Base-by-base conservation (phyloP, 2,888 invertebrate species). In the Punctoribates punctum region DNA sequence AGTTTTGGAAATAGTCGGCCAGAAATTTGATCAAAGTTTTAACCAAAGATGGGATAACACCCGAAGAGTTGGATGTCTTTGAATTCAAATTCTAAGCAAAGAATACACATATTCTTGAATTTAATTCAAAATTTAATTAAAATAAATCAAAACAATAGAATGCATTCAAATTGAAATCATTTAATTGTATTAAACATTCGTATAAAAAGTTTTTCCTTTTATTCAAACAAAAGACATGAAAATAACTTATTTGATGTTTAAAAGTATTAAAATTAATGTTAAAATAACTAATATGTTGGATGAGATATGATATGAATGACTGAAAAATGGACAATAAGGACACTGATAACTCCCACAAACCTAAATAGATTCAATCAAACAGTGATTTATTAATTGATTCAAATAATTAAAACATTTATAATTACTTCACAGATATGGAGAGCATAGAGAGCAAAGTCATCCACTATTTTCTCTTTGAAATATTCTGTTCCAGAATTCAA, bases 391-490 rank as follows among this genome's bases (percentile, higher is more conserved):
- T 94, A 94, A 94, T 9, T 29, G 13, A 60, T 60, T 13, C 9
- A 13, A 27, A 13, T 13, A 34, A 34, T 60, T 27, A 23, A 51
- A 11, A 20, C 3, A 57, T 27, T 25, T 5, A 13, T 9, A 83
- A 94, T 95, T 11, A 95, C 94, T 83, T 94, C 94, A 84, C 94
- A 95, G 80, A 95, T 94, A 84, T 94, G 93, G 77, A 94, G 86
- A 46, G 92, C 87, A 85, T 93, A 94, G 0, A 93, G 91, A n/a
- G 92, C 90, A 70, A 92, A 86, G 4, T 93, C 89, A 85, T 94
- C 93, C 83, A 93, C 93, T 84, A 95, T 91, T 0, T 91, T 90
- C 86, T 94, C 94, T 85, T 94, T 94, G 85, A 91, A 94, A 38
- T 94, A 91, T 84, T 94, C 94, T 92, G 86, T 23, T 87, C 87